These are phyloP conservation scores for Adelosebastes latens DNA, from an alignment of 2,797 vertebrate genomes.

Conservation along the genomic window DNA sequence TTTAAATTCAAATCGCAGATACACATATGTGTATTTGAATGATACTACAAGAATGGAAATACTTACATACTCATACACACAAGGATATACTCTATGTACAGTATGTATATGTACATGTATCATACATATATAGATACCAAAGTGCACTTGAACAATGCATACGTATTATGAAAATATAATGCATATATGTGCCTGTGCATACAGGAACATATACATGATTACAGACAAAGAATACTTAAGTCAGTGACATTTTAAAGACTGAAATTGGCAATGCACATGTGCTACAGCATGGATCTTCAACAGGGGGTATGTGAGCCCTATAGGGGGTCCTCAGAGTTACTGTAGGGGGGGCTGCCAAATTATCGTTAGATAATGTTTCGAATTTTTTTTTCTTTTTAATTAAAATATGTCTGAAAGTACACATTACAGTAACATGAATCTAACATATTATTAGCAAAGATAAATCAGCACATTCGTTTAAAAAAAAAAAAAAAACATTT, in stretches of 20 bases:
- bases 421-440: neutral
- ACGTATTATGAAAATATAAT: neutral
- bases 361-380: too few species aligned
- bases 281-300: neutral
- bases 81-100: neutral
- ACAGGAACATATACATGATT: neutral
- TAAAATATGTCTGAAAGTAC: neutral
- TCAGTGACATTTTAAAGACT: too few species aligned
- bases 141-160: neutral
- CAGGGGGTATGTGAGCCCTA: too few species aligned
- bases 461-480: too few species aligned
- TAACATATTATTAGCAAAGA: neutral
- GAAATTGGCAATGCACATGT: neutral
- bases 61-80: neutral
- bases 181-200: neutral
- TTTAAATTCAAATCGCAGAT: too few species aligned
- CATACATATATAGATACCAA: neutral
- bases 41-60: neutral
- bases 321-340: too few species aligned
- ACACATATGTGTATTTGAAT: neutral
- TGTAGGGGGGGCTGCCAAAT: too few species aligned
- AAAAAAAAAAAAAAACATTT: neutral
- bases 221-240: neutral
- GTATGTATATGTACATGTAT: neutral
- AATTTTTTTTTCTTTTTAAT: too few species aligned